These are phyloP conservation scores for Syndactyla subalaris DNA, from an alignment of 2,797 vertebrate species.

Conservation along the genomic window DNA sequence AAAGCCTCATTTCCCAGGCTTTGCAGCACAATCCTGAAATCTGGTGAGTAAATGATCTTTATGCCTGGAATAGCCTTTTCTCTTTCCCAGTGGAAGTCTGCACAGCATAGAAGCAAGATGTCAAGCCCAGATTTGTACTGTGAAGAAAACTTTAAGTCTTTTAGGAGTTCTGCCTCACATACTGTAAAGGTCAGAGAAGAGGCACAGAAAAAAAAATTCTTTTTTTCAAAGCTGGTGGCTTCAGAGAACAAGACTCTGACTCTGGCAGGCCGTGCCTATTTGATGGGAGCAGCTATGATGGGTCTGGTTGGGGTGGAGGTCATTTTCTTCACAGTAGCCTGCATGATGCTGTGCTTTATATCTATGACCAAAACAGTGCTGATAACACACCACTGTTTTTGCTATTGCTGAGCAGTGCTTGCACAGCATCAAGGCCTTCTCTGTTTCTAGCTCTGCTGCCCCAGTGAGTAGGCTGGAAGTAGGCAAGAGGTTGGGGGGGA, in stretches of 20 bases:
- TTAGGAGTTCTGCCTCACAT: background rate
- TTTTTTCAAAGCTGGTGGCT: background rate
- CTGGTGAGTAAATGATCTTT: background rate
- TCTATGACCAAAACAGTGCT: background rate
- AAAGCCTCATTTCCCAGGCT: slow-evolving; percentile 14
- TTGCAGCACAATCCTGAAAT: slow-evolving; percentile 1
- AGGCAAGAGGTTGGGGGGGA: background rate
- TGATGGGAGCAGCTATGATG: background rate
- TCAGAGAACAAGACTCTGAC: background rate
- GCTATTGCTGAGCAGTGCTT: background rate
- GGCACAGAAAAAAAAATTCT: background rate
- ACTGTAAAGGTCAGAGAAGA: background rate
- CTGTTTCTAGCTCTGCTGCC: background rate
- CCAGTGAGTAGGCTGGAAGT: background rate
- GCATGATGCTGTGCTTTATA: background rate
- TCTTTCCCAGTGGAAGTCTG: background rate
- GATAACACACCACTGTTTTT: background rate
- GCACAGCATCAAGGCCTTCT: background rate
- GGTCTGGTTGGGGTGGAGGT: background rate
- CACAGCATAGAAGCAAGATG: background rate
- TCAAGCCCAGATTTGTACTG: background rate
- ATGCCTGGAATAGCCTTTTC: background rate
- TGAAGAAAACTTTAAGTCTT: background rate
- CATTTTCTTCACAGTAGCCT: background rate
- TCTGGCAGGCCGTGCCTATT: background rate